Evolutionary conservation across 2,797 vertebrate species (phyloP), one percentile per base, ranked within the genome.

Genomic region (Xiphophorus birchmanni): DNA sequence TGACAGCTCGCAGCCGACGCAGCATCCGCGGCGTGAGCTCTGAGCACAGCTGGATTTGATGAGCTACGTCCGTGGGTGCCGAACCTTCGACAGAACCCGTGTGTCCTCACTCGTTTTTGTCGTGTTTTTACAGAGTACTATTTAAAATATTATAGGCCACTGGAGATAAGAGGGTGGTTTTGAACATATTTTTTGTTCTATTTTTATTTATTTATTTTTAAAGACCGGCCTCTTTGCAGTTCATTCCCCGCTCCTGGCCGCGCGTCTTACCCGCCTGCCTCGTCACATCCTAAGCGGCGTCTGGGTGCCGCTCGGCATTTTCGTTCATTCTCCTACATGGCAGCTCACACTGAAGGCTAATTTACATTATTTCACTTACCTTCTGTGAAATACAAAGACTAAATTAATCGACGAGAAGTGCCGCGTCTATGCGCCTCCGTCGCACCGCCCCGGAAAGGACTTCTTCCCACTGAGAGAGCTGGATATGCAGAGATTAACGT

Each of bases 401-500:
- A 12, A 42, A 88, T 83, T 74, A 77, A 82, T 87, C 88, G 86
- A 87, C 82, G 86, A 81, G 80, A 88, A 35, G 89, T 82, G 84
- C 88, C 76, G 88, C 81, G 89, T 89, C 87, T 84, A 90, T 91
- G 90, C 88, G 86, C 90, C 79, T 85, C 85, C 83, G 89, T 85
- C 88, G 75, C 90, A 80, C 89, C 87, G 90, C 93, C 93, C 88
- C 91, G 90, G 92, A 93, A 90, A 95, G 94, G 95, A 96, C 95
- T 95, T 95, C 91, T 94, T 87, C 84, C 84, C 86, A 52, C 77
- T 91, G 87, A 91, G 84, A 87, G 84, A 87, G 86, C 92, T 96
- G 96, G 97, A 97, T 96, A 98, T 98, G 97, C 96, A 94, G 96
- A 96, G 95, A 96, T 95, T 96, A 96, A 96, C 96, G 96, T 96